Percentiles rank a stretch among this genome's conserved stretches.
These are phyloP conservation scores for Dendrolimus pini DNA, from an alignment of 2,888 invertebrate species.

Conservation along the genomic window DNA sequence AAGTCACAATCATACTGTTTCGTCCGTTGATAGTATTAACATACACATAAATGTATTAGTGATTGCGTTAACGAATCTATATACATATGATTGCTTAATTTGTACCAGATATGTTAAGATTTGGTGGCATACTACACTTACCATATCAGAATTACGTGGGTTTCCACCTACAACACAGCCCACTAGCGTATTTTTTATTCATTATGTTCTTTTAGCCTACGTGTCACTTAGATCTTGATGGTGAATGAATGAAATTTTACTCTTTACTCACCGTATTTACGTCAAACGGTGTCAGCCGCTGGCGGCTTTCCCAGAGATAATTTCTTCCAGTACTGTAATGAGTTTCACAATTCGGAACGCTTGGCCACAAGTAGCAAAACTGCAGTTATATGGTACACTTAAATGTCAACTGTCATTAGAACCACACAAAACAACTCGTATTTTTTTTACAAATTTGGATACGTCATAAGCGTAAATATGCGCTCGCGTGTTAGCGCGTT, in stretches of 20 bases:
- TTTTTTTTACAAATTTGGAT: slow-evolving; percentile 48
- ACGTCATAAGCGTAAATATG: slow-evolving; percentile 51
- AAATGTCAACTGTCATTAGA: slow-evolving; percentile 33
- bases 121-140: slow-evolving; percentile 56
- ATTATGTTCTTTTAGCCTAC: slow-evolving; percentile 49
- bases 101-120: slow-evolving; percentile 42
- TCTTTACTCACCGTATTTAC: slow-evolving; percentile 59
- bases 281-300: slow-evolving; percentile 42
- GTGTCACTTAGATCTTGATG: slow-evolving; percentile 49
- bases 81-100: slow-evolving; percentile 4
- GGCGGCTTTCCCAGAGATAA: slow-evolving; percentile 48
- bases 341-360: not conserved
- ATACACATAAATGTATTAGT: not conserved
- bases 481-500: slow-evolving; percentile 62
- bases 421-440: slow-evolving; percentile 39
- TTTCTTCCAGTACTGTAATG: slow-evolving; percentile 27
- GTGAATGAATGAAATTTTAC: slow-evolving; percentile 34
- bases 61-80: not conserved
- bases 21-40: not conserved
- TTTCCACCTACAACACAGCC: slow-evolving; percentile 63
- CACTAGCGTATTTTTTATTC: slow-evolving; percentile 57
- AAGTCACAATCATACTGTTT: slow-evolving; percentile 1
- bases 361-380: slow-evolving; percentile 1
- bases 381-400: slow-evolving; percentile 1
- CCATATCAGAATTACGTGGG: slow-evolving; percentile 61